Base-by-base conservation (phyloP, 2,888 invertebrate genomes). In the Agonopterix arenella region DNA sequence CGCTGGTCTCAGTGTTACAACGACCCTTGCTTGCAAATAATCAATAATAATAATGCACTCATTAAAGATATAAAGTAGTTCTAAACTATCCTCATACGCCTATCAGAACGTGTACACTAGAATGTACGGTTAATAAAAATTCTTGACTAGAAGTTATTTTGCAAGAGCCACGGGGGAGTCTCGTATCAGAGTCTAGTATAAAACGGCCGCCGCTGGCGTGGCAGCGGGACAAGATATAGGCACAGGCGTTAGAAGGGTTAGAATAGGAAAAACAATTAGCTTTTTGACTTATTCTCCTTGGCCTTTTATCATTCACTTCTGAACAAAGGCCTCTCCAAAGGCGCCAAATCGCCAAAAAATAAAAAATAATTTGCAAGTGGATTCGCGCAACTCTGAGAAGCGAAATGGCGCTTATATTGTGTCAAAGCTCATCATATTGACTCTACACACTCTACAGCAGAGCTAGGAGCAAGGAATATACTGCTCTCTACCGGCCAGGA, bases 81-180 rank as follows among this genome's bases (percentile, higher is more conserved):
- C 28, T 28, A 28, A n/a, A 28, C 28, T 28, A 28, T 28, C 28
- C 28, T 7, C 4, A 28, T 4, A 28, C 4, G 28, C 28, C 28
- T 28, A 28, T 28, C 28, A 28, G 28, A 28, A 28, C 28, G 28
- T 28, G 28, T 28, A 28, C 28, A 28, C 28, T 28, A 28, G 28
- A 28, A 28, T 28, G 28, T 28, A 65, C 63, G 76, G 81, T 81
- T 82, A 80, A 82, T 83, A 84, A 84, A 84, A 83, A 84, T 84
- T 82, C 81, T 81, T 70, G 74, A 76, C 73, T 80, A 78, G 72
- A 75, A 82, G 80, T 81, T 84, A 84, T 82, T 80, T 76, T 76
- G 78, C 73, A 71, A 70, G 68, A 71, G 74, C 77, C 82, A 69
- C 76, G 47, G 51, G 81, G 78, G 82, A 73, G 62, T 58, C 70